phyloP scores from a whole-genome alignment of 2,888 invertebrate genomes.

The Sepioteuthis lessoniana region DNA sequence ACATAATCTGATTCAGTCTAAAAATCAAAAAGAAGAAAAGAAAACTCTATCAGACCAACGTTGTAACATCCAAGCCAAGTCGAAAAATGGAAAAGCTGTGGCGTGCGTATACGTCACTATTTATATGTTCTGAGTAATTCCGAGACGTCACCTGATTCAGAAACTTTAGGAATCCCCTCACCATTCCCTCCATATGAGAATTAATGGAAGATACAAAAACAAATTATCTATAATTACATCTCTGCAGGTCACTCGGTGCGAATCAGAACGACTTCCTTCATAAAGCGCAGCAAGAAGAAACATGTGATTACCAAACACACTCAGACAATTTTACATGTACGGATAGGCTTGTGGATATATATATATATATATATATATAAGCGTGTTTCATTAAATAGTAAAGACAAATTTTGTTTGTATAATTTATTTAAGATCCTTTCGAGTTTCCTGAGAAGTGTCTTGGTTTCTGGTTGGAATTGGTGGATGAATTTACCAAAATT shows the following conservation, averaged over 20 bases:
- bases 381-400: too few species aligned
- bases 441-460: too few species aligned
- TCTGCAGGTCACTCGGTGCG: background rate
- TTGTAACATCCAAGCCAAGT: too few species aligned
- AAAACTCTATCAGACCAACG: too few species aligned
- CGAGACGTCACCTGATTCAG: background rate
- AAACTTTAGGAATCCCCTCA: background rate
- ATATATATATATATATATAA: background rate
- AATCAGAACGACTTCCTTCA: background rate
- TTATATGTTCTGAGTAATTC: background rate
- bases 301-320: background rate
- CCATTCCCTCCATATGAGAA: background rate
- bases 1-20: too few species aligned
- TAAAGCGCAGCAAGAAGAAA: background rate
- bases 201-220: background rate
- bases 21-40: too few species aligned
- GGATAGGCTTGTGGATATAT: background rate
- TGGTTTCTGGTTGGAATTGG: too few species aligned
- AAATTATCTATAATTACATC: background rate
- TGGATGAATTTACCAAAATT: too few species aligned
- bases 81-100: background rate
- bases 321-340: background rate
- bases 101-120: background rate
- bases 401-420: too few species aligned
- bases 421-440: too few species aligned